Percentiles rank a stretch among this genome's conserved stretches.
Evolutionary conservation across 1,140 invertebrate genomes (phyloP).

Genomic region (Cataglyphis hispanica): DNA sequence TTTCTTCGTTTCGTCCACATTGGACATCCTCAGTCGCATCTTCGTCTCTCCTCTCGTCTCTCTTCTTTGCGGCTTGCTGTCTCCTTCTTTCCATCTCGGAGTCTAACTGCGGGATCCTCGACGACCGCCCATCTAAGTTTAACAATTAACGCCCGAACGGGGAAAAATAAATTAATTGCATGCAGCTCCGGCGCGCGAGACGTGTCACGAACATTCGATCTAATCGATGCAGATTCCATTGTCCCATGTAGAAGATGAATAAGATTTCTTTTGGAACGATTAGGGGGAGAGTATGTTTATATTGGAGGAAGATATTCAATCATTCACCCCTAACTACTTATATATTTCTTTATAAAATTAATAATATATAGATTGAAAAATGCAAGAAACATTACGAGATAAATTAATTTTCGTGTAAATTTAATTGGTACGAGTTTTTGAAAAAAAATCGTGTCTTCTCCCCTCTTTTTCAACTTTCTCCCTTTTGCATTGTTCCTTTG

Average conservation of each 20-base stretch:
- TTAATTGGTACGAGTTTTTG: background rate
- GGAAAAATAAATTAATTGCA: constrained; percentile 84
- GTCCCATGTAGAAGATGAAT: background rate
- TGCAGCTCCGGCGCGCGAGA: constrained; percentile 49
- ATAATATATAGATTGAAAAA: background rate
- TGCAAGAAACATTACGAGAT: background rate
- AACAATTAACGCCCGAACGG: constrained; percentile 82
- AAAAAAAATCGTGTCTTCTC: constrained; percentile 15
- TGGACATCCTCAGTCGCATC: constrained; percentile 6
- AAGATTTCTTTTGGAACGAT: constrained; percentile 21
- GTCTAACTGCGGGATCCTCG: constrained; percentile 70
- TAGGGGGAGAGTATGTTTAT: background rate
- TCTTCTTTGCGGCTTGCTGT: constrained; percentile 37
- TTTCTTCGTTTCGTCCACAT: background rate
- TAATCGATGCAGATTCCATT: constrained; percentile 56
- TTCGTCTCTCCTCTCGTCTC: constrained; percentile 29
- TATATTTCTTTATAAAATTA: background rate
- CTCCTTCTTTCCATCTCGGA: constrained; percentile 56
- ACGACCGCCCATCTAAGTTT: constrained; percentile 84
- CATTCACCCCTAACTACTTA: background rate
- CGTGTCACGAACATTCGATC: constrained; percentile 75
- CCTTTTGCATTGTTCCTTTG: constrained; percentile 61
- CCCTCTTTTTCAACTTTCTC: background rate
- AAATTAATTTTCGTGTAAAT: background rate
- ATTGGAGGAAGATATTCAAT: background rate